Percentiles rank a stretch among this genome's conserved stretches.
These are phyloP conservation scores for Pammene aurita DNA, from an alignment of 2,888 invertebrate species.

Conservation along the genomic window DNA sequence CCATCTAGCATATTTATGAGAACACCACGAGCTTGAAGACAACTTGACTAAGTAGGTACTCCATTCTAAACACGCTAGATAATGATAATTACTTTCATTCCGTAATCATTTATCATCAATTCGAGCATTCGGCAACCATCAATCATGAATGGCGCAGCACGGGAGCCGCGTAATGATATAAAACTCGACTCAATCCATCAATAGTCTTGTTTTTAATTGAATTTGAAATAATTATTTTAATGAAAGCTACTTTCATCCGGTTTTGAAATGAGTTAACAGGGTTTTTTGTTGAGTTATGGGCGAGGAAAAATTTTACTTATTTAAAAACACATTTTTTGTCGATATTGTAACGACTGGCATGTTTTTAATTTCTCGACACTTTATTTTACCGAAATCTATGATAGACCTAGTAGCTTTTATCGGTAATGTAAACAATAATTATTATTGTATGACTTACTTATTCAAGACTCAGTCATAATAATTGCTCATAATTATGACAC, in stretches of 20 bases:
- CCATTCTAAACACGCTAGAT: constrained; percentile 26
- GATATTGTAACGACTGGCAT: too few species aligned
- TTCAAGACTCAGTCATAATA: too few species aligned
- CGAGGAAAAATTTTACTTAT: background rate
- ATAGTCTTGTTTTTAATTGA: constrained; percentile 57
- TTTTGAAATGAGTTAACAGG: constrained; percentile 15
- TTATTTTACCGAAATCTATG: too few species aligned
- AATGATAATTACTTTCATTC: constrained; percentile 50
- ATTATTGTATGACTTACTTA: too few species aligned
- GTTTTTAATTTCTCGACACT: too few species aligned
- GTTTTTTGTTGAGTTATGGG: background rate
- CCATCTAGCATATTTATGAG: too few species aligned
- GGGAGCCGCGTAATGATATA: constrained; percentile 60
- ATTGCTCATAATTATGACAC: too few species aligned
- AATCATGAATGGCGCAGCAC: constrained; percentile 73
- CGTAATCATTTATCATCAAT: constrained; percentile 58
- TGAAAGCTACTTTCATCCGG: constrained; percentile 40
- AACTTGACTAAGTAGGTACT: background rate
- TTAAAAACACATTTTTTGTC: background rate
- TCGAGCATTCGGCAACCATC: constrained; percentile 58
- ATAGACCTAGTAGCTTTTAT: too few species aligned
- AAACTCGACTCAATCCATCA: constrained; percentile 56
- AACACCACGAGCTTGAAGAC: too few species aligned
- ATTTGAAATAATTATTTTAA: constrained; percentile 56
- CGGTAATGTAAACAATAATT: too few species aligned